Evolutionary conservation across 2,797 vertebrate species (phyloP).

Genomic region (Megaceryle alcyon): DNA sequence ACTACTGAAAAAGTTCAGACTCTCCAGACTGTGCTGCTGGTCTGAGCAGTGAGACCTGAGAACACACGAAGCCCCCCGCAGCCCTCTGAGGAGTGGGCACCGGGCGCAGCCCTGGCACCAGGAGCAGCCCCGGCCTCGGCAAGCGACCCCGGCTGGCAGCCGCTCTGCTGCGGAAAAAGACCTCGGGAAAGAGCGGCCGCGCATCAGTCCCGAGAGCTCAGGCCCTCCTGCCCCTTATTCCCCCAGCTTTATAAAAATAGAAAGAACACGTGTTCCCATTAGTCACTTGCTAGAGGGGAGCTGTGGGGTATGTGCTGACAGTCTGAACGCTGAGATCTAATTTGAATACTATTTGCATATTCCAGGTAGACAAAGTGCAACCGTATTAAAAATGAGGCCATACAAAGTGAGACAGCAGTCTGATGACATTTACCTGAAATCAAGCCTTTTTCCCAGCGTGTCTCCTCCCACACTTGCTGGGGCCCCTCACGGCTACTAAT

Average conservation of each 20-base stretch:
- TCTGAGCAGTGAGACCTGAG: fast-evolving
- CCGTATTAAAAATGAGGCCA: neutral
- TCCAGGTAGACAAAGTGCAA: slow-evolving; percentile 73
- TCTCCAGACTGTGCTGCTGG: fast-evolving
- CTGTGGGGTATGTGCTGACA: slow-evolving; percentile 77
- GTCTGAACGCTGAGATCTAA: slow-evolving; percentile 47
- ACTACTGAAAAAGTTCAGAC: neutral
- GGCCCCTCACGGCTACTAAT: slow-evolving; percentile 5
- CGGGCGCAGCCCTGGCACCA: neutral
- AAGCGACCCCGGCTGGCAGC: neutral
- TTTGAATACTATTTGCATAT: slow-evolving; percentile 82
- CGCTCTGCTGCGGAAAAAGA: neutral
- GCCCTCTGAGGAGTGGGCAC: fast-evolving
- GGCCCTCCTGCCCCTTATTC: slow-evolving; percentile 37
- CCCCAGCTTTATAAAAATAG: slow-evolving; percentile 71
- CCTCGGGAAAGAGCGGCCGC: neutral
- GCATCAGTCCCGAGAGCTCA: neutral
- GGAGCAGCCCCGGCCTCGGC: neutral
- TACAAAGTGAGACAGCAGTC: slow-evolving; percentile 6
- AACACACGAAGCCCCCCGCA: fast-evolving
- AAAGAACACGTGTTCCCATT: slow-evolving; percentile 82
- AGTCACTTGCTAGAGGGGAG: slow-evolving; percentile 79
- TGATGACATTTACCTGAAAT: slow-evolving; percentile 25
- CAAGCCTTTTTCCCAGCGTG: slow-evolving; percentile 3
- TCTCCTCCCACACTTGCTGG: slow-evolving; percentile 21